Percentiles rank a stretch among this genome's conserved stretches.
phyloP scores from a whole-genome alignment of 92 coral and sea anemone species.

The Palythoa caribaeorum region DNA sequence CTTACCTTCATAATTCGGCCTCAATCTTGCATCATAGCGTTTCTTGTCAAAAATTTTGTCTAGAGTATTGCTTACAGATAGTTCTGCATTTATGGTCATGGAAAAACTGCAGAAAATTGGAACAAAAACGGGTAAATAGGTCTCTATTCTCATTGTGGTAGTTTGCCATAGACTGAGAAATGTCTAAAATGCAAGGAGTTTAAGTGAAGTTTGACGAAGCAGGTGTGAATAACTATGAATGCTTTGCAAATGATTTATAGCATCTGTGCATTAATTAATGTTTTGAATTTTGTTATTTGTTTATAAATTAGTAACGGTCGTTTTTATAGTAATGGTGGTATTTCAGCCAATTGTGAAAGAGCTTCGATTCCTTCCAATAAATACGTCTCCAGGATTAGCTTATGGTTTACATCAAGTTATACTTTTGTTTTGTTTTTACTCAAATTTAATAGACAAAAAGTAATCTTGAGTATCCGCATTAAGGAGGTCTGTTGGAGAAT shows the following conservation, averaged over 20 bases:
- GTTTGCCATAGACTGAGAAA: neutral
- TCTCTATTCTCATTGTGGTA: neutral
- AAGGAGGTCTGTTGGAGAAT: too few relatives aligned
- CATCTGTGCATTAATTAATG: too few relatives aligned
- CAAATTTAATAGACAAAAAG: too few relatives aligned
- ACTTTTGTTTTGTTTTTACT: too few relatives aligned
- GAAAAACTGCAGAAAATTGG: neutral
- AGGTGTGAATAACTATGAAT: neutral
- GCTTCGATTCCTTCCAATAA: too few relatives aligned
- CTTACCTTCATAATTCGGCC: conserved; percentile 48
- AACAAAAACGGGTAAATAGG: conserved; percentile 6
- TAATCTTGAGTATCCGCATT: too few relatives aligned
- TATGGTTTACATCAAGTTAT: too few relatives aligned
- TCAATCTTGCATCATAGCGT: conserved; percentile 41
- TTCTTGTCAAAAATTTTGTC: conserved; percentile 41
- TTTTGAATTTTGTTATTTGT: too few relatives aligned
- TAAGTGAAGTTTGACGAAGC: neutral
- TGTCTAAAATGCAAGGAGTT: neutral
- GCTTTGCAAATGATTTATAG: neutral
- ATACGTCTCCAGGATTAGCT: too few relatives aligned
- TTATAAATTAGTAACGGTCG: too few relatives aligned
- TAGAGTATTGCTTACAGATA: conserved; percentile 25
- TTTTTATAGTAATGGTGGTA: too few relatives aligned
- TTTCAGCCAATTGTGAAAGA: too few relatives aligned
- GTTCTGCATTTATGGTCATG: neutral